Percentiles rank a stretch among this genome's conserved stretches.
Conservation (phyloP, 2,797 vertebrate genomes). For the Neostethus bicornis region DNA sequence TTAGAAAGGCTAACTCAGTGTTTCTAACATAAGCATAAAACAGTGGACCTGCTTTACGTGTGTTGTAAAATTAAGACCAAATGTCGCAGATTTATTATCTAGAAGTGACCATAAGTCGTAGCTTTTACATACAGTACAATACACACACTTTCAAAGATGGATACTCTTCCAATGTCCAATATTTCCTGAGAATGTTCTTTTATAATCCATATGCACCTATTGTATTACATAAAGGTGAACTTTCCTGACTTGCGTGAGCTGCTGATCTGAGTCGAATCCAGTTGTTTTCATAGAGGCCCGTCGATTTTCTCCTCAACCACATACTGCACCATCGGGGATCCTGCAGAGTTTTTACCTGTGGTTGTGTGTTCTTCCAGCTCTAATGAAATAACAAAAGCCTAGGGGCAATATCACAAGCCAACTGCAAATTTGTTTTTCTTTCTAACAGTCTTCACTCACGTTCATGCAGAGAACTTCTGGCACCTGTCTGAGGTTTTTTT, state of each 20-base stretch:
- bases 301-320: slow-evolving; percentile 59
- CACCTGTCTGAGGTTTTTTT: slow-evolving; percentile 56
- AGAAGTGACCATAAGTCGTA: too few relatives aligned
- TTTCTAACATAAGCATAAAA: too few relatives aligned
- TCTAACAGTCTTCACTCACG: slow-evolving; percentile 54
- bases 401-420: slow-evolving; percentile 54
- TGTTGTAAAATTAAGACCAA: too few relatives aligned
- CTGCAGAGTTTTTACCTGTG: slow-evolving; percentile 52
- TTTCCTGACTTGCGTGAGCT: slow-evolving; percentile 8
- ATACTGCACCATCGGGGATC: slow-evolving; percentile 42
- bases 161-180: background rate
- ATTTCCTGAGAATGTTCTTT: background rate
- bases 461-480: slow-evolving; percentile 54
- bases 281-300: slow-evolving; percentile 33
- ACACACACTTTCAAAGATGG: background rate
- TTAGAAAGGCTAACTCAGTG: too few relatives aligned
- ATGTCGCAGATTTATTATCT: too few relatives aligned
- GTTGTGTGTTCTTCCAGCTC: slow-evolving; percentile 42
- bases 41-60: too few relatives aligned
- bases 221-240: background rate
- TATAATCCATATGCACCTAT: background rate
- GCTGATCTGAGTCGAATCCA: slow-evolving; percentile 23
- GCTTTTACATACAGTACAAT: too few relatives aligned
- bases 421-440: slow-evolving; percentile 68
- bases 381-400: slow-evolving; percentile 45